phyloP scores from a whole-genome alignment of 2,113 vertebrate species.

The Spermophilus dauricus region DNA sequence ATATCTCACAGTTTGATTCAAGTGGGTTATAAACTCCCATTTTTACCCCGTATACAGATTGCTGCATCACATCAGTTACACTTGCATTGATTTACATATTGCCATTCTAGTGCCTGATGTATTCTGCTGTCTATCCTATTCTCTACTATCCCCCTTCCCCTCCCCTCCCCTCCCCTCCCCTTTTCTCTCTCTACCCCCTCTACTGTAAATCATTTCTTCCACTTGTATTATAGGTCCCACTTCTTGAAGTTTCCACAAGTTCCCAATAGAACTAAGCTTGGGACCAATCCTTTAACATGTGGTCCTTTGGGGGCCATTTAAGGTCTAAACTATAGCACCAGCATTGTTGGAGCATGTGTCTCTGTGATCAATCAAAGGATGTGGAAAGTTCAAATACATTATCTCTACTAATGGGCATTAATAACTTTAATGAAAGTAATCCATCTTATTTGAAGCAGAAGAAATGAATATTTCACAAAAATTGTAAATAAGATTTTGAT shows the following conservation, averaged over 20 bases:
- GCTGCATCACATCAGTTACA: no score
- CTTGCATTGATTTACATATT: no score
- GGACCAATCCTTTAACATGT: neutral
- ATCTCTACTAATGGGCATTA: slow-evolving; percentile 56
- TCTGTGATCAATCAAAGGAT: slow-evolving; percentile 4
- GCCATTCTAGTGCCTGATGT: no score
- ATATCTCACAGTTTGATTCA: no score
- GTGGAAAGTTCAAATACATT: slow-evolving; percentile 48
- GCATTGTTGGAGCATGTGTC: neutral
- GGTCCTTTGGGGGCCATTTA: neutral
- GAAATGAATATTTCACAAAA: slow-evolving; percentile 48
- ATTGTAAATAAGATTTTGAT: slow-evolving; percentile 62
- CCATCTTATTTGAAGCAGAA: slow-evolving; percentile 55
- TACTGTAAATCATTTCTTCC: no score
- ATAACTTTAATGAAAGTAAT: slow-evolving; percentile 67
- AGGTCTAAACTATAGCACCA: neutral
- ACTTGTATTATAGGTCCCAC: no score
- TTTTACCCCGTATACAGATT: no score
- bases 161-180: no score
- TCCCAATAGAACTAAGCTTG: neutral
- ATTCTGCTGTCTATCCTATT: no score
- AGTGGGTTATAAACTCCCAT: no score
- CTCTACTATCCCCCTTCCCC: no score
- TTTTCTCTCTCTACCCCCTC: no score
- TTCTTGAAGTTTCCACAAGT: neutral